Conservation (phyloP, 2,113 vertebrate genomes). For the Hirundichthys speculiger region DNA sequence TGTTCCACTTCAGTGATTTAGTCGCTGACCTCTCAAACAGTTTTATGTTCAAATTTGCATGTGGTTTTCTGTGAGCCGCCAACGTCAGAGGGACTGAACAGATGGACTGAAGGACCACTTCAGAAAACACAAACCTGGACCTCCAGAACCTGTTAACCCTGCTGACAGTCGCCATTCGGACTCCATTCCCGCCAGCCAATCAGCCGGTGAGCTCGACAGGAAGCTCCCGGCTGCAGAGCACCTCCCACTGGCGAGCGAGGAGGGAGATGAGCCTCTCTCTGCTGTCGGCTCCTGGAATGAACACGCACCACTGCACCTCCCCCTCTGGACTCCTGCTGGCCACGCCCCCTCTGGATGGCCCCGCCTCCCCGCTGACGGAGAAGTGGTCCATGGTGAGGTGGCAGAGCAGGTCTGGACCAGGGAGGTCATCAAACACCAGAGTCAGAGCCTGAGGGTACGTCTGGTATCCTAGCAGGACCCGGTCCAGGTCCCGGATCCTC, state of each 20-base stretch:
- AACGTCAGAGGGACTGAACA: too few species aligned
- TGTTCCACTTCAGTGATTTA: too few species aligned
- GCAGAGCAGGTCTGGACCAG: slow-evolving; percentile 91
- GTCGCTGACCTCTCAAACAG: too few species aligned
- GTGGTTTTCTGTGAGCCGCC: too few species aligned
- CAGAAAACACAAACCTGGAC: too few species aligned
- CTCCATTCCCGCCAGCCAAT: too few species aligned
- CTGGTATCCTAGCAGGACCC: slow-evolving; percentile 96
- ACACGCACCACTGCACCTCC: slow-evolving; percentile 95
- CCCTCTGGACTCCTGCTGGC: slow-evolving; percentile 62
- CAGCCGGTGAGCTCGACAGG: slow-evolving; percentile 94
- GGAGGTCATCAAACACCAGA: slow-evolving; percentile 94
- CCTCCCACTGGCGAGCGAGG: slow-evolving; percentile 95
- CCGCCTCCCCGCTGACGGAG: slow-evolving; percentile 70
- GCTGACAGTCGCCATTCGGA: too few species aligned
- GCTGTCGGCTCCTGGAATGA: slow-evolving; percentile 93
- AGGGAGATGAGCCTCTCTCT: slow-evolving; percentile 93
- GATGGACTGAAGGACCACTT: too few species aligned
- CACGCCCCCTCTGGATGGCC: slow-evolving; percentile 40
- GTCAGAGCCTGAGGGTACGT: slow-evolving; percentile 95
- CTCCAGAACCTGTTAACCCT: too few species aligned
- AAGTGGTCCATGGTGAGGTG: slow-evolving; percentile 94
- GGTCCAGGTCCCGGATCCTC: slow-evolving; percentile 92
- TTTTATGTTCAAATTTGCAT: too few species aligned
- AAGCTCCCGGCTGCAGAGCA: slow-evolving; percentile 92